phyloP scores from a whole-genome alignment of 2,113 vertebrate genomes.

The Scophthalmus maximus region DNA sequence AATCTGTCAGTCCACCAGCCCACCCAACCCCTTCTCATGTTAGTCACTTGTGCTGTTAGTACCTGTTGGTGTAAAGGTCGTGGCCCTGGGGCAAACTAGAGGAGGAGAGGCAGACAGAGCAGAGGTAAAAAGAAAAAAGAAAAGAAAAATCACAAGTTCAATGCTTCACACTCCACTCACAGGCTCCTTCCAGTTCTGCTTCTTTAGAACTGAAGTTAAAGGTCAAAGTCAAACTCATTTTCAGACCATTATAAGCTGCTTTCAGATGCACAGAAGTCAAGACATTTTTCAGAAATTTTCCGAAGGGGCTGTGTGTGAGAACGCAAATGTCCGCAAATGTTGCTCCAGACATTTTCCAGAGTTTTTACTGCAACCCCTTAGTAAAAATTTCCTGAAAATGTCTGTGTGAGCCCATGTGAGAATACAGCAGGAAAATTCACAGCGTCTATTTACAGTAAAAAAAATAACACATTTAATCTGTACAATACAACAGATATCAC shows the following conservation, averaged over 20 bases:
- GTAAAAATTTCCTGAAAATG: no score
- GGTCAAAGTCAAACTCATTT: background rate
- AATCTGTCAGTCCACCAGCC: background rate
- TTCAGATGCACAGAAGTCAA: no score
- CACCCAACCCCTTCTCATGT: background rate
- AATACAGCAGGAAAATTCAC: no score
- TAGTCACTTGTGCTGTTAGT: slow-evolving; percentile 79
- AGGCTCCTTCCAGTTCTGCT: slow-evolving; percentile 15
- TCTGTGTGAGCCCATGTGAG: no score
- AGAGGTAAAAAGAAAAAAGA: slow-evolving; percentile 64
- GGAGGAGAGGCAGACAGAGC: slow-evolving; percentile 76
- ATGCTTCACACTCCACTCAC: slow-evolving; percentile 24
- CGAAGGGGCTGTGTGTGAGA: no score
- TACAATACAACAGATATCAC: background rate
- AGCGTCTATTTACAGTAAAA: background rate
- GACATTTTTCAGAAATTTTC: no score
- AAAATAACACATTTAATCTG: background rate
- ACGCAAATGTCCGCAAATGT: no score
- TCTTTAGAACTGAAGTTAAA: slow-evolving; percentile 3
- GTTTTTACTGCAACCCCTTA: no score
- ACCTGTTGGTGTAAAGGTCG: slow-evolving; percentile 91
- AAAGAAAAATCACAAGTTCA: slow-evolving; percentile 41
- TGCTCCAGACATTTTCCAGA: no score
- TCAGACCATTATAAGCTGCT: background rate
- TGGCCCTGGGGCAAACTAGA: slow-evolving; percentile 90